Evolutionary conservation across 1,140 invertebrate species (phyloP).

Genomic region (Ceratitis capitata): DNA sequence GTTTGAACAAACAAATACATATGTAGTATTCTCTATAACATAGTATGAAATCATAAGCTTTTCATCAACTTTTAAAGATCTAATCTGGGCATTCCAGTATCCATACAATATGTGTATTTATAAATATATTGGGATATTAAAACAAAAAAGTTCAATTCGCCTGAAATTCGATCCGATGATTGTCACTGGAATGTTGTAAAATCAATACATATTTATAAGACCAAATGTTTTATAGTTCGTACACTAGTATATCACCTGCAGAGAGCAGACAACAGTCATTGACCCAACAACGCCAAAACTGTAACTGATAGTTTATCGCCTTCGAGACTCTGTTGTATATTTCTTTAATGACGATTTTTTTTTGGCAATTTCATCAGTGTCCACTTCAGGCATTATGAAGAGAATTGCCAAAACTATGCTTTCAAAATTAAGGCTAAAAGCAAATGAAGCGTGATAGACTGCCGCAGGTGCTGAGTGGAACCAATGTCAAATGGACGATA

Average conservation of each 20-base stretch:
- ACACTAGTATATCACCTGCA: neutral
- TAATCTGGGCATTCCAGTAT: no score
- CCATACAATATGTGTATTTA: no score
- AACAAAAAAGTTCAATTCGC: no score
- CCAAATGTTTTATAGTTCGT: no score
- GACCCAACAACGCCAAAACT: neutral
- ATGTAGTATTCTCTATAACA: no score
- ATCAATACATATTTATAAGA: neutral
- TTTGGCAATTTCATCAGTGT: neutral
- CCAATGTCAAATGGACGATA: neutral
- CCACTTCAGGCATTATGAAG: neutral
- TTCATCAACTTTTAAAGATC: no score
- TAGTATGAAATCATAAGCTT: no score
- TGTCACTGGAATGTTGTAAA: neutral
- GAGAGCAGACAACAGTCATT: neutral
- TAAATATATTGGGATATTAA: no score
- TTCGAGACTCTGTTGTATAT: neutral
- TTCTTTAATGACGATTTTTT: constrained; percentile 24
- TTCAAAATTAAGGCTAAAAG: neutral
- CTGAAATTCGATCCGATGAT: neutral
- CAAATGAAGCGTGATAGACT: neutral
- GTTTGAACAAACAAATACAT: no score
- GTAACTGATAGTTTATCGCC: neutral
- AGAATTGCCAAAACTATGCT: neutral
- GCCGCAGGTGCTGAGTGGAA: neutral